Conservation (phyloP, 2,113 vertebrate genomes). For the Dolichotis patagonum region DNA sequence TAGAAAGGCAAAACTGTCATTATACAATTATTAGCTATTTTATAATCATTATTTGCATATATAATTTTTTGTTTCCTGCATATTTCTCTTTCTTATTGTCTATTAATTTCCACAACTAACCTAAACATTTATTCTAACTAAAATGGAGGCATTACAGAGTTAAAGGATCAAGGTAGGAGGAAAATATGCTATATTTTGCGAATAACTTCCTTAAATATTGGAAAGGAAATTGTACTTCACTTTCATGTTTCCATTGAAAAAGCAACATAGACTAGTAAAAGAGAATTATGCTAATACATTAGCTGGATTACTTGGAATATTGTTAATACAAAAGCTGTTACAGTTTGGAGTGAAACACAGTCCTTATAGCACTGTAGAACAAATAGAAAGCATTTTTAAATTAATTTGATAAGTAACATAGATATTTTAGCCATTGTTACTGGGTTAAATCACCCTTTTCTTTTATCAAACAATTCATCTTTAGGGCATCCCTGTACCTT, state of each 20-base stretch:
- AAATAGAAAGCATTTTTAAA: background rate
- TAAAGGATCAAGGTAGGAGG: background rate
- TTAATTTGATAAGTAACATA: background rate
- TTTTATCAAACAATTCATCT: slow-evolving; percentile 19
- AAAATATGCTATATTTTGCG: background rate
- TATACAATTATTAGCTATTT: background rate
- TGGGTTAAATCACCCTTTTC: background rate
- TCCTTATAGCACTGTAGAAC: background rate
- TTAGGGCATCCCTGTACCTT: slow-evolving; percentile 41
- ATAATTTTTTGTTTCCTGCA: background rate
- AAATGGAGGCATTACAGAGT: background rate
- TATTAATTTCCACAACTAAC: background rate
- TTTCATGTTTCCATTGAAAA: background rate
- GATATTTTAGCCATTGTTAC: background rate
- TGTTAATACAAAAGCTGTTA: background rate
- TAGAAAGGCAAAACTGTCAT: background rate
- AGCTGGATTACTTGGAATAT: background rate
- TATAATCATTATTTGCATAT: background rate
- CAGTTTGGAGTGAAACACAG: background rate
- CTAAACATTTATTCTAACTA: background rate
- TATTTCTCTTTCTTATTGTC: background rate
- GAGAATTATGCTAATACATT: background rate
- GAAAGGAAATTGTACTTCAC: background rate
- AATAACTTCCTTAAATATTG: background rate
- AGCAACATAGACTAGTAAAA: background rate